Conservation (phyloP, 2,888 invertebrate genomes). For the Aproaerema taeniolella region DNA sequence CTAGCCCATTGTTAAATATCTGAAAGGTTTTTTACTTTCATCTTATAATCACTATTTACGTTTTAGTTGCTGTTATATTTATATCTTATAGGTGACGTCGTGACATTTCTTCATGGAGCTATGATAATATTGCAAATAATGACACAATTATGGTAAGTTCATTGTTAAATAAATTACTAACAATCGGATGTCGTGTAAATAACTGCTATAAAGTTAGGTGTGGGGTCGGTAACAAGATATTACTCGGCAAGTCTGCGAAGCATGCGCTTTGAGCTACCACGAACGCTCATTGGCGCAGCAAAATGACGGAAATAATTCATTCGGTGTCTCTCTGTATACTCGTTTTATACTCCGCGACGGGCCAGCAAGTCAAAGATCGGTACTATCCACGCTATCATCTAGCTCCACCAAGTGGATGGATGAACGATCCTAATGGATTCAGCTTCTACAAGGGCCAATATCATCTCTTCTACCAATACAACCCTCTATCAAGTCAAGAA, state of each 20-base stretch:
- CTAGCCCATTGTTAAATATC: too few relatives aligned
- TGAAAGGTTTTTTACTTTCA: too few relatives aligned
- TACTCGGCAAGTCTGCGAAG: constrained; percentile 19
- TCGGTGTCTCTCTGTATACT: constrained; percentile 26
- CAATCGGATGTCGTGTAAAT: constrained; percentile 20
- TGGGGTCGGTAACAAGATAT: constrained; percentile 23
- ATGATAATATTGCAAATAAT: constrained; percentile 7
- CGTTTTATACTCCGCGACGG: constrained; percentile 21
- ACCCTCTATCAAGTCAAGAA: constrained; percentile 48
- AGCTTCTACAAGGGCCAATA: constrained; percentile 48
- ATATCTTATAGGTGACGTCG: too few relatives aligned
- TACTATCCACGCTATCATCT: constrained; percentile 53
- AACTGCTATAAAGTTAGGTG: constrained; percentile 26
- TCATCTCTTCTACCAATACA: constrained; percentile 71
- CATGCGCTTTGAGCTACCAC: constrained; percentile 12
- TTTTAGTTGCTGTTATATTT: too few relatives aligned
- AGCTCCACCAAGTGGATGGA: constrained; percentile 60
- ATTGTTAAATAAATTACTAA: constrained; percentile 13
- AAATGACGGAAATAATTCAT: constrained; percentile 20
- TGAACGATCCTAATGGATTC: constrained; percentile 77
- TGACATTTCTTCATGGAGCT: too few relatives aligned
- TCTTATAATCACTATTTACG: too few relatives aligned
- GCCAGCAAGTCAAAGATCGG: constrained; percentile 26
- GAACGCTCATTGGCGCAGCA: constrained; percentile 8
- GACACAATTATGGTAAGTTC: constrained; percentile 5